Conservation (phyloP, 2,888 invertebrate species). For the Argyresthia goedartella region DNA sequence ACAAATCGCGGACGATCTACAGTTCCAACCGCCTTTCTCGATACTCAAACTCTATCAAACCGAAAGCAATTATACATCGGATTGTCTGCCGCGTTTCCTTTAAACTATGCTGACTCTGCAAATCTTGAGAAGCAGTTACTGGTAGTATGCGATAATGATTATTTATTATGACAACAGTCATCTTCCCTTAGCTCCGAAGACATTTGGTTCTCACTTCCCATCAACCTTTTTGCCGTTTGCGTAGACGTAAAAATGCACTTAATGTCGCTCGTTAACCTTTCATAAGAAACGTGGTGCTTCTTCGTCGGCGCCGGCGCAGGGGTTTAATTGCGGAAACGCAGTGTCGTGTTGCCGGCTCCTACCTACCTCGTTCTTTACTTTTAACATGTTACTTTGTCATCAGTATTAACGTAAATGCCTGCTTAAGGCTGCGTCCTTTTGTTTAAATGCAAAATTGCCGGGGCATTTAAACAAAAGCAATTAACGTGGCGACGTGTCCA, state of each 20-base stretch:
- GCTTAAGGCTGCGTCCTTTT: conserved; percentile 5
- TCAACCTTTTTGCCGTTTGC: conserved; percentile 32
- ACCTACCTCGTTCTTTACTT: conserved; percentile 16
- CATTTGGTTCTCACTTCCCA: conserved; percentile 22
- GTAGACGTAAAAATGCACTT: conserved; percentile 37
- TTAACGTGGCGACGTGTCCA: neutral
- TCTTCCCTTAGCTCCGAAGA: conserved; percentile 21
- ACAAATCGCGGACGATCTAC: neutral
- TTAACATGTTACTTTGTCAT: conserved; percentile 7
- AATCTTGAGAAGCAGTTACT: too few relatives aligned
- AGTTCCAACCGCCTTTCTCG: neutral
- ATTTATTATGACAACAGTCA: conserved; percentile 10
- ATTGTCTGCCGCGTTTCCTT: neutral
- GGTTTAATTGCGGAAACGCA: conserved; percentile 48
- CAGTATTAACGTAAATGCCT: conserved; percentile 2
- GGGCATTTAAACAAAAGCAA: neutral
- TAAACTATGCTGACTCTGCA: too few relatives aligned
- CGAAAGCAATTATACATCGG: neutral
- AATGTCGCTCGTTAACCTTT: conserved; percentile 55
- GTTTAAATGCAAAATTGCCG: neutral
- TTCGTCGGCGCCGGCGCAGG: conserved; percentile 25
- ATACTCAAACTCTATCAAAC: neutral
- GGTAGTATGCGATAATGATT: conserved; percentile 9
- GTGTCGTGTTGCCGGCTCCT: conserved; percentile 9
- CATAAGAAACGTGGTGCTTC: conserved; percentile 31